Percentiles rank a stretch among this genome's conserved stretches.
These are phyloP conservation scores for Andrena marginata DNA, from an alignment of 2,888 invertebrate species.

Conservation along the genomic window DNA sequence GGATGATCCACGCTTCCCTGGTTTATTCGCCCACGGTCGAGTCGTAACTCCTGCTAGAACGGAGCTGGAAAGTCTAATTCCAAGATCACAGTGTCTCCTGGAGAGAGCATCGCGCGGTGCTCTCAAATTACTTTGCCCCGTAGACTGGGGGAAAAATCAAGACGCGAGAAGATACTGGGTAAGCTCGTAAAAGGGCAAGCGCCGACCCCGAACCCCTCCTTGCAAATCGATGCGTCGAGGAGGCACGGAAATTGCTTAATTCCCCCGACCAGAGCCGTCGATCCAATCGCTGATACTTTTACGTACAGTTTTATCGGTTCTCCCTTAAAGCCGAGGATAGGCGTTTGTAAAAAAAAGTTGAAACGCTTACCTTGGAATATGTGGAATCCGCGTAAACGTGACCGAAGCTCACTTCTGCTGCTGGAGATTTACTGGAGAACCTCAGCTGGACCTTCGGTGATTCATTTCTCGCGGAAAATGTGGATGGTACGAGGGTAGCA, in stretches of 20 bases:
- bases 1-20: neutral
- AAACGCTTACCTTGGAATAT: conserved; percentile 9
- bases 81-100: conserved; percentile 1
- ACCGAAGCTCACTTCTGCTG: neutral
- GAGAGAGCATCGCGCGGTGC: neutral
- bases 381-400: conserved; percentile 28
- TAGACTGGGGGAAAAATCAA: conserved; percentile 8
- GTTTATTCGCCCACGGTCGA: conserved; percentile 14
- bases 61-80: neutral
- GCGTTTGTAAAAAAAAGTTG: neutral
- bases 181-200: conserved; percentile 33
- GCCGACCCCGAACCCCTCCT: neutral
- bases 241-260: conserved; percentile 27
- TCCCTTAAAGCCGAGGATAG: neutral
- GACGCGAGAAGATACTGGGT: conserved; percentile 24
- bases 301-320: neutral
- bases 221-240: conserved; percentile 17
- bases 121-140: conserved; percentile 26
- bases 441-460: conserved; percentile 29
- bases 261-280: neutral
- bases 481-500: conserved; percentile 27
- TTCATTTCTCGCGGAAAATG: conserved; percentile 32
- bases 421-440: conserved; percentile 30
- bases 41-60: conserved; percentile 1
- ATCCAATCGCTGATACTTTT: conserved; percentile 14